A percentile compares a stretch with the other conserved stretches of the same genome.
phyloP scores from a whole-genome alignment of 1,140 invertebrate genomes.

The Caenorhabditis latens region DNA sequence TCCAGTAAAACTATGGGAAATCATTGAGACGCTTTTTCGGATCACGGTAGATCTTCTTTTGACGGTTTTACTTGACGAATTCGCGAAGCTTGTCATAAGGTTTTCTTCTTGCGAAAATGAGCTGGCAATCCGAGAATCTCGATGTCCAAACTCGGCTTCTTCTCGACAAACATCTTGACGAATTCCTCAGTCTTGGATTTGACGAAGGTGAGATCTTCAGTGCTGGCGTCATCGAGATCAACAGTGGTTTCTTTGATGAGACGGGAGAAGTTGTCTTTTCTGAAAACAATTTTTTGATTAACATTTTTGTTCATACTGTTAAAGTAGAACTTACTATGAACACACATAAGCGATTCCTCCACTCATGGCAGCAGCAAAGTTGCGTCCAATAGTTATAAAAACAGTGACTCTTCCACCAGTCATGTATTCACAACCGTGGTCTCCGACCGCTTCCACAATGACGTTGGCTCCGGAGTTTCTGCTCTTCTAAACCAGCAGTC shows the following conservation, averaged over 20 bases:
- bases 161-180: no score
- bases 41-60: slow-evolving; percentile 87
- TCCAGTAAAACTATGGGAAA: slow-evolving; percentile 99
- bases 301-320: background rate
- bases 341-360: slow-evolving; percentile 91
- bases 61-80: slow-evolving; percentile 94
- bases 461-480: slow-evolving; percentile 92
- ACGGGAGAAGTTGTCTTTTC: slow-evolving; percentile 41
- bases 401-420: slow-evolving; percentile 88
- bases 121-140: no score
- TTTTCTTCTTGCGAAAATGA: no score
- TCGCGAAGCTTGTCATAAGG: no score
- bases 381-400: slow-evolving; percentile 92
- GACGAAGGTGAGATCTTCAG: slow-evolving; percentile 87
- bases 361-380: slow-evolving; percentile 98
- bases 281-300: slow-evolving; percentile 7
- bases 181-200: slow-evolving; percentile 88
- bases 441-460: slow-evolving; percentile 93
- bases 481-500: slow-evolving; percentile 85
- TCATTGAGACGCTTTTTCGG: slow-evolving; percentile 88
- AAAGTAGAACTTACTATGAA: slow-evolving; percentile 88
- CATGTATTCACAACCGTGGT: slow-evolving; percentile 99
- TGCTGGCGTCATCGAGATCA: slow-evolving; percentile 74
- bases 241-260: slow-evolving; percentile 75
- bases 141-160: no score